A percentile compares a stretch with the other conserved stretches of the same genome.
Evolutionary conservation across 2,888 invertebrate species (phyloP).

Genomic region (Sphaerophoria taeniata): DNA sequence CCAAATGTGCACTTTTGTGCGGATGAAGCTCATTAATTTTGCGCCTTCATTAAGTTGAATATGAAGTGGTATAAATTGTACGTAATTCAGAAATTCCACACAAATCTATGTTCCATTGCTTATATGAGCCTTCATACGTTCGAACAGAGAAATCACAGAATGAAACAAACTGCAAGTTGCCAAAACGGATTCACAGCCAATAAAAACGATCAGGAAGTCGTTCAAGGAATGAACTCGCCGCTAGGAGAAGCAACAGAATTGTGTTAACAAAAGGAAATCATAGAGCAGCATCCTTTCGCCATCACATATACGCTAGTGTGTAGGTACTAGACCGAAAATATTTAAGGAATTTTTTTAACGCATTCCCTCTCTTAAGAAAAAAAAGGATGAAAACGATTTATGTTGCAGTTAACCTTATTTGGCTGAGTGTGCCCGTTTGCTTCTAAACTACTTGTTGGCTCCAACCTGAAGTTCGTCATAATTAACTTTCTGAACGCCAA

Average conservation of each 20-base stretch:
- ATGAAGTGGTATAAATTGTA: conserved; percentile 63
- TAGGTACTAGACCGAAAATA: conserved; percentile 59
- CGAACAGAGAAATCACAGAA: conserved; percentile 21
- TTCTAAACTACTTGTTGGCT: too few relatives aligned
- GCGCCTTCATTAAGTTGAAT: conserved; percentile 55
- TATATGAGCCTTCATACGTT: conserved; percentile 43
- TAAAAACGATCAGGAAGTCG: conserved; percentile 74
- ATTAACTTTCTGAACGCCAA: too few relatives aligned
- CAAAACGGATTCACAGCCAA: conserved; percentile 74
- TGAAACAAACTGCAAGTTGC: conserved; percentile 65
- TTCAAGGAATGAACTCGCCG: conserved; percentile 61
- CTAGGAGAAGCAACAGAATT: conserved; percentile 64
- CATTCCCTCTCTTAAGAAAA: background rate
- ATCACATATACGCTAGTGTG: conserved; percentile 38
- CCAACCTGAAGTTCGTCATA: too few relatives aligned
- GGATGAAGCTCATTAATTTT: conserved; percentile 71
- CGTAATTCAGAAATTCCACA: conserved; percentile 46
- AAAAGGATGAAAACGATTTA: too few relatives aligned
- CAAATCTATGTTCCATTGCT: conserved; percentile 11
- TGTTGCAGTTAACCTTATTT: too few relatives aligned
- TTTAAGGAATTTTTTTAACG: background rate
- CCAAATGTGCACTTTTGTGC: conserved; percentile 71
- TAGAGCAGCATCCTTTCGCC: conserved; percentile 56
- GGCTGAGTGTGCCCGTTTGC: too few relatives aligned
- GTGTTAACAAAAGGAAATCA: conserved; percentile 16